phyloP scores from a whole-genome alignment of 1,140 invertebrate species.

The Andrena cerasifolii region DNA sequence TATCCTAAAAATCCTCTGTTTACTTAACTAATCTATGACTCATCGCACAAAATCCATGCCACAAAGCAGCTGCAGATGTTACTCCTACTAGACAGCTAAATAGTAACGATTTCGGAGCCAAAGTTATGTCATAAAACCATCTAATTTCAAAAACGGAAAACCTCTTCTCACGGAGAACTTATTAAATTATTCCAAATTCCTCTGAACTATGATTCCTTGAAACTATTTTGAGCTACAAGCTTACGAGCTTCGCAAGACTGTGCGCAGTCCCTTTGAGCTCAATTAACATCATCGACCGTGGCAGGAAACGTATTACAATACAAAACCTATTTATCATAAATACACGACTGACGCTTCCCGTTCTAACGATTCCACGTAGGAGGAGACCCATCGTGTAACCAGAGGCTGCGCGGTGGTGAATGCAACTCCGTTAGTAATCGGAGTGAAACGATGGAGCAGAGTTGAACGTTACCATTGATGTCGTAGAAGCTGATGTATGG shows the following conservation, averaged over 20 bases:
- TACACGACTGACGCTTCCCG: neutral
- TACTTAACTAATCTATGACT: neutral
- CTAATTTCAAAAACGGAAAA: neutral
- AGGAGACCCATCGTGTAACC: too few species aligned
- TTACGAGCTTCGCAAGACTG: neutral
- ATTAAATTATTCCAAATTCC: too few species aligned
- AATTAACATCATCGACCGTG: neutral
- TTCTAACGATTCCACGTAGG: too few species aligned
- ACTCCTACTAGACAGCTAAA: neutral
- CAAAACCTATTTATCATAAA: neutral
- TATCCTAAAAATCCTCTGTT: neutral
- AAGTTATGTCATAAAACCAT: neutral
- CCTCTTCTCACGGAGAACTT: neutral
- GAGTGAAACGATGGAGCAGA: constrained; percentile 41
- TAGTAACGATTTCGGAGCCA: neutral
- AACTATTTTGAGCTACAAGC: neutral
- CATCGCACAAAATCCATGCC: neutral
- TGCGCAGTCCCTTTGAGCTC: neutral
- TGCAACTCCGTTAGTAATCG: too few species aligned
- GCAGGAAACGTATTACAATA: neutral
- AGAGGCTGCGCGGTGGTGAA: too few species aligned
- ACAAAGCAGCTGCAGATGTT: neutral
- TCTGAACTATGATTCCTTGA: neutral
- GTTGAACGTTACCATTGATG: constrained; percentile 84
- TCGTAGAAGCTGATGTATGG: constrained; percentile 88